phyloP scores from a whole-genome alignment of 1,140 invertebrate genomes.

The Heliconius eleuchia region DNA sequence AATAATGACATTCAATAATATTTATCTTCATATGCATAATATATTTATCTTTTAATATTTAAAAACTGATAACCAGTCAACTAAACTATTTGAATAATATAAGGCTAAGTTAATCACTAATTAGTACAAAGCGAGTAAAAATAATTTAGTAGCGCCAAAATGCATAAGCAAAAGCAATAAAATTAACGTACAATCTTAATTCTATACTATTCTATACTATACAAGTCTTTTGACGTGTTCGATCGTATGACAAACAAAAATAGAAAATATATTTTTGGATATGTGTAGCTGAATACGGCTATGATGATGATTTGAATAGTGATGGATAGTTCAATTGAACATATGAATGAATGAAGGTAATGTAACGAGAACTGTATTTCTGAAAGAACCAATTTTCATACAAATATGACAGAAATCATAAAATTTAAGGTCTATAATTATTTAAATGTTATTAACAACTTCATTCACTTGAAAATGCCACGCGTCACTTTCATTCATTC shows the following conservation, averaged over 20 bases:
- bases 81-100: neutral
- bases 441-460: too few relatives aligned
- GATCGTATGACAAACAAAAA: neutral
- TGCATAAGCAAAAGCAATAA: neutral
- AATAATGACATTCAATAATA: too few relatives aligned
- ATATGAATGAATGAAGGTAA: neutral
- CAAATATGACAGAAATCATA: too few relatives aligned
- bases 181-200: neutral
- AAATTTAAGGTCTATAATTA: too few relatives aligned
- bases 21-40: too few relatives aligned
- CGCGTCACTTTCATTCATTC: neutral
- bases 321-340: neutral
- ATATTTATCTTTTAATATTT: neutral
- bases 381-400: too few relatives aligned
- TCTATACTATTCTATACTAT: conserved; percentile 7
- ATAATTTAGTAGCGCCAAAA: neutral
- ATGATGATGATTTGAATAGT: neutral
- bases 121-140: neutral
- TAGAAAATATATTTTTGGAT: conserved; percentile 25
- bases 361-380: too few relatives aligned
- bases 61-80: neutral
- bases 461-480: too few relatives aligned
- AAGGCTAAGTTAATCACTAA: neutral
- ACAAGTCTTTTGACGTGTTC: conserved; percentile 1
- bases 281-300: conserved; percentile 13